phyloP scores from a whole-genome alignment of 2,888 invertebrate species.

The Anagyrus pseudococci region DNA sequence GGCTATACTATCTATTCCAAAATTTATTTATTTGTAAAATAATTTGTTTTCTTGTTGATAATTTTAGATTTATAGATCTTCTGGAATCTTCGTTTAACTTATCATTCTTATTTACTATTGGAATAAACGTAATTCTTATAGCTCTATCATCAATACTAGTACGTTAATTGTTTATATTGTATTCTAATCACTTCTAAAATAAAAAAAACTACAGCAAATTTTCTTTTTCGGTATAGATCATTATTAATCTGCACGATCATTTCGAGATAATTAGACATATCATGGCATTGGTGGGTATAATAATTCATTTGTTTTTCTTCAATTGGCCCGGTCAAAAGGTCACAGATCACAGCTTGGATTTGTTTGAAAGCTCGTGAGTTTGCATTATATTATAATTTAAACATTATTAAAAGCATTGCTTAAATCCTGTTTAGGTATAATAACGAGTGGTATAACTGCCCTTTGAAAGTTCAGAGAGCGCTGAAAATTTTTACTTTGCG shows the following conservation, averaged over 20 bases:
- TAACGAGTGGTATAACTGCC: neutral
- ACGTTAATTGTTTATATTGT: neutral
- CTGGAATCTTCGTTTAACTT: neutral
- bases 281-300: neutral
- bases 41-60: too few species aligned
- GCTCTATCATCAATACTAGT: neutral
- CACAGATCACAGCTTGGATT: conserved; percentile 25
- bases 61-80: neutral
- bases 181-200: neutral
- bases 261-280: neutral
- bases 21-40: too few species aligned
- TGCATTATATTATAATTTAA: too few species aligned
- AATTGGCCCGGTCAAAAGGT: conserved; percentile 33
- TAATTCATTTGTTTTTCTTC: conserved; percentile 22
- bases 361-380: neutral
- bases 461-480: neutral
- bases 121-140: neutral
- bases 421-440: neutral
- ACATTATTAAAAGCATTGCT: neutral
- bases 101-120: neutral
- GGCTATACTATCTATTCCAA: too few species aligned
- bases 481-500: neutral
- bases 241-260: neutral
- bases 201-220: neutral
- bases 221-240: neutral